Conservation (phyloP, 2,797 vertebrate species). For the Muscicapa striata region DNA sequence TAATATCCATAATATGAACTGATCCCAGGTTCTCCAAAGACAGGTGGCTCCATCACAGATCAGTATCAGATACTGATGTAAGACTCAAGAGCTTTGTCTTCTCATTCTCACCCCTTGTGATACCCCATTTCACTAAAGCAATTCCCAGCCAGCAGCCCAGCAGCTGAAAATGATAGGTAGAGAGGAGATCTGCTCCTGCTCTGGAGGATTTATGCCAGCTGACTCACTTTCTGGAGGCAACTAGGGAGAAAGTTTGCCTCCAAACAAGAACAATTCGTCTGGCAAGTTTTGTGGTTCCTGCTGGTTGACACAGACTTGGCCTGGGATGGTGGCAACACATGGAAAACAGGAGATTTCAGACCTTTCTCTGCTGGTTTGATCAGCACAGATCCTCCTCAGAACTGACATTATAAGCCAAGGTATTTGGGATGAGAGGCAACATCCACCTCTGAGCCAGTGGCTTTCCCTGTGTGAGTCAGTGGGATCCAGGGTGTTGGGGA, state of each 20-base stretch:
- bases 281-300: neutral
- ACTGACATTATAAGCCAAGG: neutral
- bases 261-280: neutral
- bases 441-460: neutral
- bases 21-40: neutral
- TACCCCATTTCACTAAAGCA: neutral
- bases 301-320: neutral
- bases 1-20: neutral
- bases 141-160: neutral
- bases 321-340: neutral
- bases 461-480: neutral
- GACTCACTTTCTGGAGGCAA: neutral
- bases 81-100: neutral
- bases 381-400: neutral
- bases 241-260: neutral
- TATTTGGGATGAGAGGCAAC: neutral
- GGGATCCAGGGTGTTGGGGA: neutral
- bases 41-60: neutral
- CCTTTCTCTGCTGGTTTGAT: neutral
- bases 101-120: neutral
- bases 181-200: neutral
- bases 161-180: neutral
- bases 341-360: neutral
- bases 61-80: neutral
- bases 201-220: neutral